These are phyloP conservation scores for Halcyon malimbica DNA, from an alignment of 2,113 vertebrate species.

Conservation along the genomic window DNA sequence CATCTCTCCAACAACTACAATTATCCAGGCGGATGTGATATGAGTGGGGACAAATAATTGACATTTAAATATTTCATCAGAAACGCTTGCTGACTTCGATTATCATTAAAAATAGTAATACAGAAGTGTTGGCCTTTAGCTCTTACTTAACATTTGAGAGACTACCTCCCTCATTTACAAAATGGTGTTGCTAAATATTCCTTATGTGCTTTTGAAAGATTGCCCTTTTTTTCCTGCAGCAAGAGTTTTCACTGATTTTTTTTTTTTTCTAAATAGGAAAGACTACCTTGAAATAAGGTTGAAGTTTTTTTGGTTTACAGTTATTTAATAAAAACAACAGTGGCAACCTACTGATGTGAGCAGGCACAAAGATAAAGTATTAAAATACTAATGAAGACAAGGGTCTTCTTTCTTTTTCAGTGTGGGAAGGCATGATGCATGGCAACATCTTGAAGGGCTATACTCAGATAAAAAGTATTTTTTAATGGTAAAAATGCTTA, in stretches of 20 bases:
- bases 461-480: background rate
- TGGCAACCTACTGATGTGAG: background rate
- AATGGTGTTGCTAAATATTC: background rate
- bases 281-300: background rate
- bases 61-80: conserved; percentile 13
- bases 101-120: background rate
- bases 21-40: conserved; percentile 4
- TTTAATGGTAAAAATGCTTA: background rate
- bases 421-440: background rate
- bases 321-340: background rate
- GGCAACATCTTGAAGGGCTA: background rate
- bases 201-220: background rate
- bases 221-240: background rate
- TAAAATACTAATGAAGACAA: background rate
- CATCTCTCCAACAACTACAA: conserved; percentile 26
- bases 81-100: background rate
- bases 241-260: background rate
- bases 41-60: background rate
- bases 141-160: background rate
- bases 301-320: background rate
- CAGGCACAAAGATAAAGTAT: background rate
- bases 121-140: background rate
- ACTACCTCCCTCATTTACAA: background rate
- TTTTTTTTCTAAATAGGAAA: background rate
- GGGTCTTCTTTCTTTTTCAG: background rate